A percentile compares a stretch with the other conserved stretches of the same genome.
Evolutionary conservation across 2,113 vertebrate genomes (phyloP).

Genomic region (Tonatia bakeri): DNA sequence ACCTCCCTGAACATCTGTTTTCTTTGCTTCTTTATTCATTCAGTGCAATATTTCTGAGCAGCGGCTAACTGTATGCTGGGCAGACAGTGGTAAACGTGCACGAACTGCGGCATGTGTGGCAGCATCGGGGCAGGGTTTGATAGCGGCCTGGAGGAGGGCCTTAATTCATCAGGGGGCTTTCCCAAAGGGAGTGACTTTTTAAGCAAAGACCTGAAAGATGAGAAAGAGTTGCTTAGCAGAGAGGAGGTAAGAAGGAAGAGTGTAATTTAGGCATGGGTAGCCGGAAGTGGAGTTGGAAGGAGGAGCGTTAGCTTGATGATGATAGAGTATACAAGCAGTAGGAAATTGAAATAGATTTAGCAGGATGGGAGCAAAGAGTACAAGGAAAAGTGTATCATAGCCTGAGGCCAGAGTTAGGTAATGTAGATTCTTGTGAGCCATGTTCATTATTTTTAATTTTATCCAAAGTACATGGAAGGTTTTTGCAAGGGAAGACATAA

Average conservation of each 20-base stretch:
- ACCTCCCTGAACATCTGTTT: not conserved
- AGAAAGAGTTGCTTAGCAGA: not conserved
- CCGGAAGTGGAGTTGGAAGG: not conserved
- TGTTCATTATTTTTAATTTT: not conserved
- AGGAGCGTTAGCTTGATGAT: not conserved
- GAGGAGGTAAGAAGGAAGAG: not conserved
- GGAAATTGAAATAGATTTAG: not conserved
- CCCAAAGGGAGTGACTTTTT: not conserved
- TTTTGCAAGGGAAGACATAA: not conserved
- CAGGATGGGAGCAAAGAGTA: not conserved
- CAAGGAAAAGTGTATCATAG: not conserved
- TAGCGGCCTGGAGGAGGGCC: not conserved
- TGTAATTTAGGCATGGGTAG: not conserved
- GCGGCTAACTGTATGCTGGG: not conserved
- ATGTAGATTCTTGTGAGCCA: not conserved
- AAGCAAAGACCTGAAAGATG: not conserved
- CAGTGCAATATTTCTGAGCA: not conserved
- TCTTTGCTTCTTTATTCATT: not conserved
- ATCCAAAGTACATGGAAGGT: not conserved
- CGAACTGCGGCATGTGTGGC: not conserved
- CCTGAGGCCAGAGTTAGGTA: not conserved
- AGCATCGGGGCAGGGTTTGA: not conserved
- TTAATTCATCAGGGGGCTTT: not conserved
- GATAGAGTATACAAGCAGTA: not conserved
- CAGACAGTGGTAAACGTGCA: not conserved